These are phyloP conservation scores for Delichon dasypus DNA, from an alignment of 2,797 vertebrate genomes.

Conservation along the genomic window DNA sequence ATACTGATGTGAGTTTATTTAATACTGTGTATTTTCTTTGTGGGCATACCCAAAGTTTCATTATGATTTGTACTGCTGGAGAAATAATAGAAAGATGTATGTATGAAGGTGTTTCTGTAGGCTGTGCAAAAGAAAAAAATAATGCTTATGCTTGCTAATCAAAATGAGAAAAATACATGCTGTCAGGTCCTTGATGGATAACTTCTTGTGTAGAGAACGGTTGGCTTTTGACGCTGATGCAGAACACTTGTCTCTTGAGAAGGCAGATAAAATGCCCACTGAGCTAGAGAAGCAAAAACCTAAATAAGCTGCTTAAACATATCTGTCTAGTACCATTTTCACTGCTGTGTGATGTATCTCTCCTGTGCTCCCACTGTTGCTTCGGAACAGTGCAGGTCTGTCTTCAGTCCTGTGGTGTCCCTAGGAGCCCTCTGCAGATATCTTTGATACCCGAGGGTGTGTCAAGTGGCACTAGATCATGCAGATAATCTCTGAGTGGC, in stretches of 20 bases:
- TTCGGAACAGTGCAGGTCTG: not conserved
- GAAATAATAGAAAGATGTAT: not conserved
- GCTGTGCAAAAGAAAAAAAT: not conserved
- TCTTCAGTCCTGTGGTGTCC: not conserved
- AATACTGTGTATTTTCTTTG: not conserved
- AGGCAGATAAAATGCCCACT: not conserved
- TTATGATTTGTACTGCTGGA: not conserved
- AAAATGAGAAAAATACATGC: not conserved
- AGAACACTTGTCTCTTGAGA: not conserved
- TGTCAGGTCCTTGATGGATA: not conserved
- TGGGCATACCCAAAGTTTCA: not conserved
- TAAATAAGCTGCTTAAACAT: not conserved
- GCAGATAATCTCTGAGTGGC: not conserved
- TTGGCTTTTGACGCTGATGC: not conserved
- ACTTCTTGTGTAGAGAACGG: not conserved
- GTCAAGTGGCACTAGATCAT: not conserved
- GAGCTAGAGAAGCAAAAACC: not conserved
- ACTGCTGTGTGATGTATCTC: not conserved
- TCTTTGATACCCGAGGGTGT: not conserved
- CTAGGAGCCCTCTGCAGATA: not conserved
- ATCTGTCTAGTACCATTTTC: not conserved
- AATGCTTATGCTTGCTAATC: not conserved
- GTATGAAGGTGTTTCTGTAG: not conserved
- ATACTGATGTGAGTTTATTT: not conserved
- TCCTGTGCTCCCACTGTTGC: not conserved